These are phyloP conservation scores for Cosmia pyralina DNA, from an alignment of 2,888 invertebrate species.

Conservation along the genomic window DNA sequence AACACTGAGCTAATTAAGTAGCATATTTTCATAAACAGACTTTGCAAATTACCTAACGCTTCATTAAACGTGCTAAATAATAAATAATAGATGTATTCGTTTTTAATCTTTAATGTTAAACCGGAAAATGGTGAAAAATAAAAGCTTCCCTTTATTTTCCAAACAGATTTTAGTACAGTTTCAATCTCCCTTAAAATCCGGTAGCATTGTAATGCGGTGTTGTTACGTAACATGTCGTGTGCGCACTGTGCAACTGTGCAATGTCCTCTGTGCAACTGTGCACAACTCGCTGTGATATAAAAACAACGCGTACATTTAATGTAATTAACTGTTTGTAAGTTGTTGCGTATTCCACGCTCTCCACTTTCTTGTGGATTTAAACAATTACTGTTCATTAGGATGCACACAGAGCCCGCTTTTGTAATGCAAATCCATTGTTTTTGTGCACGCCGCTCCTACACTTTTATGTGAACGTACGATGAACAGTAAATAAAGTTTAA, in stretches of 20 bases:
- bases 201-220: conserved; percentile 32
- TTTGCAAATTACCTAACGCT: conserved; percentile 16
- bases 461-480: conserved; percentile 63
- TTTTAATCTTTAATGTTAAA: conserved; percentile 4
- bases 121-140: neutral
- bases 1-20: conserved; percentile 15
- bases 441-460: conserved; percentile 67
- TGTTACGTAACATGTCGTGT: conserved; percentile 34
- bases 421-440: conserved; percentile 85
- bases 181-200: conserved; percentile 16
- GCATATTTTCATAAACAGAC: conserved; percentile 4
- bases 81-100: neutral
- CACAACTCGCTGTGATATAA: conserved; percentile 52
- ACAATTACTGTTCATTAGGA: conserved; percentile 86
- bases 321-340: conserved; percentile 77
- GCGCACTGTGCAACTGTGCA: conserved; percentile 29
- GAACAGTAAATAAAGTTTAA: conserved; percentile 60
- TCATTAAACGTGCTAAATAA: conserved; percentile 4
- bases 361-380: conserved; percentile 82
- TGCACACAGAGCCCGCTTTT: conserved; percentile 78
- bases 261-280: conserved; percentile 33
- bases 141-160: conserved; percentile 12
- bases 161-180: conserved; percentile 21
- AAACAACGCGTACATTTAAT: conserved; percentile 73
- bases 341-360: conserved; percentile 71